These are phyloP conservation scores for Odontamblyopus lacepedii DNA, from an alignment of 2,797 vertebrate species.

Conservation along the genomic window DNA sequence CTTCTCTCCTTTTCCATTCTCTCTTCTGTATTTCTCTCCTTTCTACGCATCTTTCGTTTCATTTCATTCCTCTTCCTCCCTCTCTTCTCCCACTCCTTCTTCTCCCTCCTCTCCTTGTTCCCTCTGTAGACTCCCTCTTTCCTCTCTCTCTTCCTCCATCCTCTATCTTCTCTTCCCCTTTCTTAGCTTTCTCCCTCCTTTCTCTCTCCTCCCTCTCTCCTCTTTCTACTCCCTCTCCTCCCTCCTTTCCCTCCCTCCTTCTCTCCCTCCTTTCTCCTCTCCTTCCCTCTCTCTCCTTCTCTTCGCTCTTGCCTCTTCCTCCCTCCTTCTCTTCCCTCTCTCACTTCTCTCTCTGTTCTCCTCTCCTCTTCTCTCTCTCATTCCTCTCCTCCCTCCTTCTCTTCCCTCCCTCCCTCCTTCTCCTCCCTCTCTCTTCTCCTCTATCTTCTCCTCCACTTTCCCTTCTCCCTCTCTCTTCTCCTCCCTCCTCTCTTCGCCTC, in stretches of 20 bases:
- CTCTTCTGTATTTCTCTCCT: no score
- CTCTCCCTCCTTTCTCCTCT: no score
- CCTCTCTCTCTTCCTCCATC: background rate
- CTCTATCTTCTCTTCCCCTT: background rate
- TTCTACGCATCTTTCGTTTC: no score
- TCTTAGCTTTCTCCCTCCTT: background rate
- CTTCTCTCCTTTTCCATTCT: no score
- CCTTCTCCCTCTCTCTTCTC: background rate
- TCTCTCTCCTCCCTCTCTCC: background rate
- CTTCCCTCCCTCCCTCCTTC: background rate
- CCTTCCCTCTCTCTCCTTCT: background rate
- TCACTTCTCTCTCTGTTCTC: background rate
- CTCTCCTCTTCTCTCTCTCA: no score
- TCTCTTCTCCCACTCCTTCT: no score
- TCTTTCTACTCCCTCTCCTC: background rate
- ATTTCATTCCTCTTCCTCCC: no score
- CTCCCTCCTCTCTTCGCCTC: no score
- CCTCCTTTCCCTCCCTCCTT: slow-evolving; percentile 15
- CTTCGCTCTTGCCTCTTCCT: no score
- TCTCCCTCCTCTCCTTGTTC: no score
- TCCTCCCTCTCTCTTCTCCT: background rate
- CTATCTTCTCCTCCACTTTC: no score
- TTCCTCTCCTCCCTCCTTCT: background rate
- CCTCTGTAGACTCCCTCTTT: no score
- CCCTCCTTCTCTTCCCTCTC: background rate